Conservation (phyloP, 2,797 vertebrate genomes). For the Carduelis carduelis region DNA sequence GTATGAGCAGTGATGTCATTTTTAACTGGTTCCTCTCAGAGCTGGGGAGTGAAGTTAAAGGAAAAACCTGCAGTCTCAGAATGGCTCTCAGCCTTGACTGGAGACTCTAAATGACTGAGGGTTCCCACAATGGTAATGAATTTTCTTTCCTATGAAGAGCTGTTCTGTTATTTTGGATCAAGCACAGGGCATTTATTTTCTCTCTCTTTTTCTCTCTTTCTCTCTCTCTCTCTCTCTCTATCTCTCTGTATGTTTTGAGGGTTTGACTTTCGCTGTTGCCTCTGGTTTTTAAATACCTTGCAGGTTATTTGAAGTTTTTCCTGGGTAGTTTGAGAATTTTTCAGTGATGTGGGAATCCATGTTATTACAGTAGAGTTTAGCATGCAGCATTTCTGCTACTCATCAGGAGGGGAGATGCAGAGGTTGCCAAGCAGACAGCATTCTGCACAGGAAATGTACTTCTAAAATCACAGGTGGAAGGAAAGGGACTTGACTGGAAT, state of each 20-base stretch:
- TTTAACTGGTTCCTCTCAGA: conserved; percentile 71
- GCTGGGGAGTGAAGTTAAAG: conserved; percentile 71
- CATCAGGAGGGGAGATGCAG: conserved; percentile 57
- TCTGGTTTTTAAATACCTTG: conserved; percentile 47
- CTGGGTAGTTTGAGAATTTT: conserved; percentile 40
- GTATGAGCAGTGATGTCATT: conserved; percentile 71
- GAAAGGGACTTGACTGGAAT: neutral
- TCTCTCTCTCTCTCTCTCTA: neutral
- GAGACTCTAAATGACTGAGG: conserved; percentile 68
- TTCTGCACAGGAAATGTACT: conserved; percentile 47
- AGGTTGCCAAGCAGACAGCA: conserved; percentile 59
- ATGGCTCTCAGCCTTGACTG: conserved; percentile 60
- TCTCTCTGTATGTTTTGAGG: neutral
- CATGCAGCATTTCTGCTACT: conserved; percentile 53
- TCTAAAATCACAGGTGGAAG: conserved; percentile 37
- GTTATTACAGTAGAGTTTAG: conserved; percentile 55
- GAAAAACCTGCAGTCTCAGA: conserved; percentile 67
- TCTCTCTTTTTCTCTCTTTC: neutral
- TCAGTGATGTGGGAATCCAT: conserved; percentile 24
- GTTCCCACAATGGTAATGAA: conserved; percentile 55
- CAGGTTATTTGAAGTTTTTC: conserved; percentile 75
- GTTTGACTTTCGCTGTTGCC: conserved; percentile 22
- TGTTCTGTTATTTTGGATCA: conserved; percentile 30
- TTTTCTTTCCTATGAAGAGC: conserved; percentile 63
- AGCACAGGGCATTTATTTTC: conserved; percentile 8